phyloP scores from a whole-genome alignment of 2,888 invertebrate genomes.

The Exephanes ischioxanthus region DNA sequence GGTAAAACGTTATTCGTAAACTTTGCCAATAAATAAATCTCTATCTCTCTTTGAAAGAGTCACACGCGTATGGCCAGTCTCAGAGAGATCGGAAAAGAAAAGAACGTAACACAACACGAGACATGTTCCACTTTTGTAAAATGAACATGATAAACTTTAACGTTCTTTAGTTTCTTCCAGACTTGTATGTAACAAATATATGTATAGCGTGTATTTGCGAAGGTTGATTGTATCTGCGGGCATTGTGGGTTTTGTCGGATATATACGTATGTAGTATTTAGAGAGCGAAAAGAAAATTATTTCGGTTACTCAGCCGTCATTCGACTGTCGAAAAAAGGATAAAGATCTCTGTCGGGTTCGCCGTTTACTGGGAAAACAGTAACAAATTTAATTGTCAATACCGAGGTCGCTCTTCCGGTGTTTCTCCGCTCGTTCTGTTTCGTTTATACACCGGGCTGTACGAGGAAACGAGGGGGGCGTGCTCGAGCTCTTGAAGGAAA shows the following conservation, averaged over 20 bases:
- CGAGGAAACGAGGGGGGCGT: slow-evolving; percentile 24
- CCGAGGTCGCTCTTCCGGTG: neutral
- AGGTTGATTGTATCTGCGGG: too few relatives aligned
- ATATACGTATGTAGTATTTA: too few relatives aligned
- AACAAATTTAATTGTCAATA: slow-evolving; percentile 1
- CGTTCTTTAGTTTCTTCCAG: neutral
- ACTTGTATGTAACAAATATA: neutral
- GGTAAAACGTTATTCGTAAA: slow-evolving; percentile 67
- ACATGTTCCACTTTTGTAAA: neutral
- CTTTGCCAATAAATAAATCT: slow-evolving; percentile 73
- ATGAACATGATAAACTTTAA: neutral
- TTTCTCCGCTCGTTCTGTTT: slow-evolving; percentile 13
- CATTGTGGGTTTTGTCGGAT: too few relatives aligned
- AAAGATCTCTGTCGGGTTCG: neutral
- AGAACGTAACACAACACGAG: neutral
- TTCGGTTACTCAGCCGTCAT: neutral
- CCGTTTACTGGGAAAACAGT: neutral
- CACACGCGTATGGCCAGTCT: neutral
- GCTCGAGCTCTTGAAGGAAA: slow-evolving; percentile 9
- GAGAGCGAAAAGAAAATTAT: neutral
- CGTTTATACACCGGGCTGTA: slow-evolving; percentile 15
- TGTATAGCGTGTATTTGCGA: too few relatives aligned
- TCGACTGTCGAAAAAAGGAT: neutral
- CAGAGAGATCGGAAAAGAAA: neutral
- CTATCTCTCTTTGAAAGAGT: neutral